These are phyloP conservation scores for Bombus fervidus DNA, from an alignment of 1,140 invertebrate species.

Conservation along the genomic window DNA sequence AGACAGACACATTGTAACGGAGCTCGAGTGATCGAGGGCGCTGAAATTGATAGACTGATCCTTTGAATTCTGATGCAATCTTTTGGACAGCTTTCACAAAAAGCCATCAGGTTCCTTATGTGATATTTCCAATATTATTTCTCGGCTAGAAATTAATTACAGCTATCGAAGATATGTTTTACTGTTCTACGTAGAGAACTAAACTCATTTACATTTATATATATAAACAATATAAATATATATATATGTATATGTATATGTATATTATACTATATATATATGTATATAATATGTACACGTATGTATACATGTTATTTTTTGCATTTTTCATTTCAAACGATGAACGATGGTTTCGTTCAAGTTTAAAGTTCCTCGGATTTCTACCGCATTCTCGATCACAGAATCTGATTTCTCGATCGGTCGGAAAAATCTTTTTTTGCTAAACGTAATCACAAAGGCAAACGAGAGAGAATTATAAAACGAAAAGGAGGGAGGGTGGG, in stretches of 20 bases:
- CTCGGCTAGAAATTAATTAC: background rate
- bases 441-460: background rate
- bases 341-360: too few species aligned
- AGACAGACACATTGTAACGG: background rate
- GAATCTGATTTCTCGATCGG: slow-evolving; percentile 6
- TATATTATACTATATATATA: too few species aligned
- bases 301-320: background rate
- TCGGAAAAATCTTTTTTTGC: background rate
- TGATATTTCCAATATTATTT: background rate
- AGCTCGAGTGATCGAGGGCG: slow-evolving; percentile 35
- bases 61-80: background rate
- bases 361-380: slow-evolving; percentile 29
- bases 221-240: too few species aligned
- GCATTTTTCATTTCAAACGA: background rate
- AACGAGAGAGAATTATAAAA: background rate
- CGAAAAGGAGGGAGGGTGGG: background rate
- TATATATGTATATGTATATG: too few species aligned
- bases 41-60: slow-evolving; percentile 15
- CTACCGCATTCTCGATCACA: slow-evolving; percentile 36
- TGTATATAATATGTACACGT: too few species aligned
- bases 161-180: background rate
- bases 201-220: background rate
- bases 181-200: background rate
- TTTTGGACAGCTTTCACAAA: background rate
- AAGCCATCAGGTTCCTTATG: background rate